Evolutionary conservation across 2,113 vertebrate species (phyloP).

Genomic region (Neolamprologus longior): DNA sequence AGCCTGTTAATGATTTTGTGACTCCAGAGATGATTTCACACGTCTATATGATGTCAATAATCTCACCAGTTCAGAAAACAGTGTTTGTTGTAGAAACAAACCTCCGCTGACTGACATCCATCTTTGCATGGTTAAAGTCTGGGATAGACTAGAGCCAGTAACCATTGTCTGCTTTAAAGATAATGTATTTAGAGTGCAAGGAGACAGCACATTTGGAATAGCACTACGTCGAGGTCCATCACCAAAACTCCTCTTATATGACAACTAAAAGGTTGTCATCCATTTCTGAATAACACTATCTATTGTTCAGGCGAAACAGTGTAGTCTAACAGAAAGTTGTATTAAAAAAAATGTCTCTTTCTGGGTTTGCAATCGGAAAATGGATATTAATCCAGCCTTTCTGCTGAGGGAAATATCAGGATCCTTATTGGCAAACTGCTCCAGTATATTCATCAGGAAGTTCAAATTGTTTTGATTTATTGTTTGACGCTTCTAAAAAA

Average conservation of each 20-base stretch:
- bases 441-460: background rate
- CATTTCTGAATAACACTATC: background rate
- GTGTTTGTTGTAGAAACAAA: background rate
- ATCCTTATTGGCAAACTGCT: background rate
- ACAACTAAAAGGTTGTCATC: background rate
- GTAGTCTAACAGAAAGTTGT: background rate
- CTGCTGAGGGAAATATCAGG: background rate
- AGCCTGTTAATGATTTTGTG: background rate
- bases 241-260: background rate
- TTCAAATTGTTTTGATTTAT: background rate
- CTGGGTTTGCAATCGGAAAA: background rate
- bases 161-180: background rate
- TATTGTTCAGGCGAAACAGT: background rate
- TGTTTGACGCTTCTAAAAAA: background rate
- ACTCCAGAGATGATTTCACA: background rate
- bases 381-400: background rate
- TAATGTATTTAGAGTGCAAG: background rate
- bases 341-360: background rate
- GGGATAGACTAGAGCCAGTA: background rate
- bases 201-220: background rate
- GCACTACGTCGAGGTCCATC: fast-evolving
- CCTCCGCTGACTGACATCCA: background rate
- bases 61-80: background rate
- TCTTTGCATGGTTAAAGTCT: background rate
- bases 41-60: background rate